phyloP scores from a whole-genome alignment of 2,113 vertebrate genomes.

The Cololabis saira region DNA sequence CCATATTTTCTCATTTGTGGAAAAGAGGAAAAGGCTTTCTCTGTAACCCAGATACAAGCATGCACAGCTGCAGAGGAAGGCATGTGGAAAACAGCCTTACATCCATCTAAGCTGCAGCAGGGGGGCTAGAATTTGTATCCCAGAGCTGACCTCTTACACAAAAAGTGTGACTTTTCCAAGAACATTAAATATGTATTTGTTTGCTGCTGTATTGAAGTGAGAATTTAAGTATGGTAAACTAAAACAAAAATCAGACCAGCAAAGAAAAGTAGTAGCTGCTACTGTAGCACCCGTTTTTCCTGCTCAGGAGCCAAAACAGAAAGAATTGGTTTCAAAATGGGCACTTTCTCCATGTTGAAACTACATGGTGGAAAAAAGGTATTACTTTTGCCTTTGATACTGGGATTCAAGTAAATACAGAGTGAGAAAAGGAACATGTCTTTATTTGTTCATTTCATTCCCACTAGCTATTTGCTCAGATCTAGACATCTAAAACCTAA shows the following conservation, averaged over 20 bases:
- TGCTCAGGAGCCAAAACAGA: background rate
- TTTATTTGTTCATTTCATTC: too few relatives aligned
- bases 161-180: slow-evolving; percentile 49
- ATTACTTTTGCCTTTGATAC: too few relatives aligned
- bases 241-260: slow-evolving; percentile 9
- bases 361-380: too few relatives aligned
- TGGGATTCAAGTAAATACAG: too few relatives aligned
- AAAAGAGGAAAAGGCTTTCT: slow-evolving; percentile 56
- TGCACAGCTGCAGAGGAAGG: slow-evolving; percentile 75
- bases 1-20: slow-evolving; percentile 63
- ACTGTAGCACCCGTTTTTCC: background rate
- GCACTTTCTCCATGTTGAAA: too few relatives aligned
- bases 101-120: slow-evolving; percentile 63
- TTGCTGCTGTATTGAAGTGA: slow-evolving; percentile 24
- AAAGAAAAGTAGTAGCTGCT: background rate
- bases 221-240: slow-evolving; percentile 16
- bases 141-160: slow-evolving; percentile 57
- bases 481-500: too few relatives aligned
- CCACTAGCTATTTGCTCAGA: too few relatives aligned
- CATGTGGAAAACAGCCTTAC: slow-evolving; percentile 78
- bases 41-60: slow-evolving; percentile 71
- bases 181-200: slow-evolving; percentile 27
- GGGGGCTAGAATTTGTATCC: slow-evolving; percentile 49
- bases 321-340: too few relatives aligned
- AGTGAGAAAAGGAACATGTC: too few relatives aligned